phyloP scores from a whole-genome alignment of 1,140 invertebrate genomes.

The Drosophila ercepeae region DNA sequence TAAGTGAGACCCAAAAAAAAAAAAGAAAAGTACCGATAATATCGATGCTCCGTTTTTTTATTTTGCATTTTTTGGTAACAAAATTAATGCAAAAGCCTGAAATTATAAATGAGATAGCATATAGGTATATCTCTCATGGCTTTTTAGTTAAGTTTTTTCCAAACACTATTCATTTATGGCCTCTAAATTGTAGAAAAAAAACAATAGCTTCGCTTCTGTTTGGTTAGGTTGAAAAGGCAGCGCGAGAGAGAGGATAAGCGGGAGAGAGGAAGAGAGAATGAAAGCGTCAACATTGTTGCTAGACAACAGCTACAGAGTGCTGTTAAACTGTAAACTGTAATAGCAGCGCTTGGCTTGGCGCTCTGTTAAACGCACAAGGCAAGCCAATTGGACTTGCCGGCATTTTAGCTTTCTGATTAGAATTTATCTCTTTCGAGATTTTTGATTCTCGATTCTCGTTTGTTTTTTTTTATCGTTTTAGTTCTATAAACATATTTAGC shows the following conservation, averaged over 20 bases:
- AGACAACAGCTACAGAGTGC: conserved; percentile 33
- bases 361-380: conserved; percentile 34
- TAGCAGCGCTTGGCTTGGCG: not conserved
- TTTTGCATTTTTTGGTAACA: too few species aligned
- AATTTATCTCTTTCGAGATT: not conserved
- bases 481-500: not conserved
- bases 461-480: not conserved
- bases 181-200: not conserved
- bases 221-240: conserved; percentile 43
- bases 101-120: too few species aligned
- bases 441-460: too few species aligned
- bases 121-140: too few species aligned
- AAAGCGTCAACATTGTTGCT: conserved; percentile 28
- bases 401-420: conserved; percentile 38
- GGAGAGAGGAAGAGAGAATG: conserved; percentile 3
- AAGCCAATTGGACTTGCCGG: conserved; percentile 39
- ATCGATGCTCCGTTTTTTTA: too few species aligned
- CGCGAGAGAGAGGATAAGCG: conserved; percentile 14
- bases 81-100: too few species aligned
- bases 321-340: too few species aligned
- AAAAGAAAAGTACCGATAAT: too few species aligned
- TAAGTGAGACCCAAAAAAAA: conserved; percentile 32
- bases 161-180: conserved; percentile 4
- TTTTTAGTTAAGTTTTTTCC: too few species aligned
- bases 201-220: conserved; percentile 23